phyloP scores from a whole-genome alignment of 2,113 vertebrate species.

The Cavia porcellus region DNA sequence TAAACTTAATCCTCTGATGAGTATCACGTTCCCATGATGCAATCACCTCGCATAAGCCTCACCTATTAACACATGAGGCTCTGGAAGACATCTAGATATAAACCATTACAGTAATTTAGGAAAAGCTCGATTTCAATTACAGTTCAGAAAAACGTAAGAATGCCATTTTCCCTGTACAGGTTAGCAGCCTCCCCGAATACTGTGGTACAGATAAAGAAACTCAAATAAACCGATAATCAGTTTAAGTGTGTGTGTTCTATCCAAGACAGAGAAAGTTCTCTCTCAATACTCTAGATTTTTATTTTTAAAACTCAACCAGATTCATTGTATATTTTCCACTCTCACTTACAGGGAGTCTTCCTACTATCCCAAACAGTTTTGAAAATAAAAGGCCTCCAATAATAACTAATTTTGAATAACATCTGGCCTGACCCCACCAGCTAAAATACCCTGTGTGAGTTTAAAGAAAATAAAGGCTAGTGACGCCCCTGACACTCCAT shows the following conservation, averaged over 20 bases:
- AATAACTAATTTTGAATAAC: conserved; percentile 40
- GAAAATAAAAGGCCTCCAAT: background rate
- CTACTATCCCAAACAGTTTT: background rate
- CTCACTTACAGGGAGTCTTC: background rate
- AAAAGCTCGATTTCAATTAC: conserved; percentile 24
- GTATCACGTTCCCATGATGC: background rate
- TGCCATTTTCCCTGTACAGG: background rate
- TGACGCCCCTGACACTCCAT: fast-evolving
- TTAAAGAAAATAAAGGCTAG: background rate
- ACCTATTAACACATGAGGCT: background rate
- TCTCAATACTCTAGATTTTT: background rate
- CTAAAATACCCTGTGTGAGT: background rate
- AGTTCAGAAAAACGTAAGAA: background rate
- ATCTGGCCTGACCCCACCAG: background rate
- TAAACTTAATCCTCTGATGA: background rate
- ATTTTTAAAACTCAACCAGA: background rate
- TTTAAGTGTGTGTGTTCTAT: background rate
- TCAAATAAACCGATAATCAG: background rate
- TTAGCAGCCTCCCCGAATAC: background rate
- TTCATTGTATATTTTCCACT: background rate
- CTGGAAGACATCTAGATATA: too few species aligned
- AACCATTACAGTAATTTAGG: background rate
- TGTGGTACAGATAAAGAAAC: background rate
- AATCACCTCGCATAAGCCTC: background rate
- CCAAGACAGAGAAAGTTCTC: background rate